Percentiles rank a stretch among this genome's conserved stretches.
Conservation (phyloP, 1,140 invertebrate species). For the Lamellibrachia luymesi region DNA sequence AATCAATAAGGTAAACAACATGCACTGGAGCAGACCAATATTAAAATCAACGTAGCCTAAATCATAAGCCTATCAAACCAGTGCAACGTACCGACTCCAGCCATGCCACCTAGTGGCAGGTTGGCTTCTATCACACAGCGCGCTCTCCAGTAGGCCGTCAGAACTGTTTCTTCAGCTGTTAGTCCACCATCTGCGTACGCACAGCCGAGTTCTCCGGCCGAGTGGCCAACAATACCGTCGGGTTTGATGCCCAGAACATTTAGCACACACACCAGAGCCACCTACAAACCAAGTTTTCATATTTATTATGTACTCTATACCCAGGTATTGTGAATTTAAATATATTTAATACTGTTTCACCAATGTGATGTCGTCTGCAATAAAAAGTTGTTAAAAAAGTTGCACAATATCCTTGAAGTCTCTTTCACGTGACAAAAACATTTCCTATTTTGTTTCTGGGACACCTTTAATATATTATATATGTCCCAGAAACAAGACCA, state of each 20-base stretch:
- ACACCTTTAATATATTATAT: too few species aligned
- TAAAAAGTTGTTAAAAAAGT: too few species aligned
- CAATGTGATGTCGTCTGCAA: too few species aligned
- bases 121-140: conserved; percentile 78
- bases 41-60: neutral
- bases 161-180: conserved; percentile 86
- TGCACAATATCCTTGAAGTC: too few species aligned
- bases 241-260: conserved; percentile 74
- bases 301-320: too few species aligned
- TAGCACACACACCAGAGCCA: conserved; percentile 87
- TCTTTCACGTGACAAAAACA: too few species aligned
- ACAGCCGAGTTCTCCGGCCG: conserved; percentile 73
- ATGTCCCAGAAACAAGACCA: too few species aligned
- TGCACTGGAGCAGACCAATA: neutral
- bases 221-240: conserved; percentile 94
- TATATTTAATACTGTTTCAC: too few species aligned
- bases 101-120: conserved; percentile 76
- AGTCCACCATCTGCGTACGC: conserved; percentile 95
- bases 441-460: too few species aligned
- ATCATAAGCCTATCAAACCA: conserved; percentile 4
- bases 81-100: conserved; percentile 68
- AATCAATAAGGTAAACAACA: too few species aligned
- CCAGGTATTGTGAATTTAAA: too few species aligned
- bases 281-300: conserved; percentile 59
- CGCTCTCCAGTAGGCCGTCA: conserved; percentile 90